A percentile compares a stretch with the other conserved stretches of the same genome.
Evolutionary conservation across 2,888 invertebrate genomes (phyloP).

Genomic region (Drosophila koepferae): DNA sequence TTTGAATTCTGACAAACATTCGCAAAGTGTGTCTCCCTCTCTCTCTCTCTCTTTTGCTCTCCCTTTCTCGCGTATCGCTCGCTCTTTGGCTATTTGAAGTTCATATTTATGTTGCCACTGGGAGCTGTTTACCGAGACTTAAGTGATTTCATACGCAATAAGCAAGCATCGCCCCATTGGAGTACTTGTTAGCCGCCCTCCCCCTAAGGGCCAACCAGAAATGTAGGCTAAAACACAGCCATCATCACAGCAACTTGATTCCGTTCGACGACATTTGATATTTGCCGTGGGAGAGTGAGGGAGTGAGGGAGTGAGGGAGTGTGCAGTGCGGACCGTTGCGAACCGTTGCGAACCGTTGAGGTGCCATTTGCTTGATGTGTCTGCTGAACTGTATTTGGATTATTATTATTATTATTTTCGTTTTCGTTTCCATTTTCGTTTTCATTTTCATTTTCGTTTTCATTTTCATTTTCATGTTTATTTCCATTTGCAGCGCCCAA

Average conservation of each 20-base stretch:
- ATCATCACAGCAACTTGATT: constrained; percentile 10
- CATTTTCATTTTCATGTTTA: constrained; percentile 22
- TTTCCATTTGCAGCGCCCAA: constrained; percentile 30
- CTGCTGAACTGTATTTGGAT: constrained; percentile 62
- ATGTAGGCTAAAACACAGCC: constrained; percentile 17
- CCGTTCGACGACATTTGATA: constrained; percentile 7
- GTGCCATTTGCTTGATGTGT: constrained; percentile 43
- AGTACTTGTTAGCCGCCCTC: constrained; percentile 18
- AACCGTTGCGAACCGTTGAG: constrained; percentile 1
- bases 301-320: too few relatives aligned
- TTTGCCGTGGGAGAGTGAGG: neutral
- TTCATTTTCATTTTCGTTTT: constrained; percentile 36
- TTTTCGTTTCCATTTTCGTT: constrained; percentile 27
- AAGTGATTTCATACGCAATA: constrained; percentile 74
- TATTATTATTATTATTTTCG: constrained; percentile 59
- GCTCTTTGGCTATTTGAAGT: constrained; percentile 42
- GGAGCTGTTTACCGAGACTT: constrained; percentile 74
- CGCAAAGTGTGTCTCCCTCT: neutral
- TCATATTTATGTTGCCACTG: constrained; percentile 74
- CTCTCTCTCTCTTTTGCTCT: neutral
- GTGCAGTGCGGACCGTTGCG: too few relatives aligned
- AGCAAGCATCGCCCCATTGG: constrained; percentile 44
- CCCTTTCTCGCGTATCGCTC: neutral
- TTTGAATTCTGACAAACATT: constrained; percentile 1
- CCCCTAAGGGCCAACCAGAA: constrained; percentile 10